Percentiles rank a stretch among this genome's conserved stretches.
These are phyloP conservation scores for Origma solitaria DNA, from an alignment of 2,113 vertebrate species.

Conservation along the genomic window DNA sequence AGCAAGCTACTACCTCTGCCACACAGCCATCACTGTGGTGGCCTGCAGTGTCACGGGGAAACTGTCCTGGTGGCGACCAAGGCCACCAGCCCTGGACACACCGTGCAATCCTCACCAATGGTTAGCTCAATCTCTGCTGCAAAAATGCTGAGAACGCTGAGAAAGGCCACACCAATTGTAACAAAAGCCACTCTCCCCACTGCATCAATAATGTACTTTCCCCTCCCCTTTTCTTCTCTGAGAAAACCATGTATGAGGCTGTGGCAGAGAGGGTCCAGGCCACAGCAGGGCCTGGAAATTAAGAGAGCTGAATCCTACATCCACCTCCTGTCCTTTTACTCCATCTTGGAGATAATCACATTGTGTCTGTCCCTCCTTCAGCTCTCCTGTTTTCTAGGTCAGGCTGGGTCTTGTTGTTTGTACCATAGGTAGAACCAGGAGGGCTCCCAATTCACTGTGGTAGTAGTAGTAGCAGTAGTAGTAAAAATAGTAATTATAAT, in stretches of 20 bases:
- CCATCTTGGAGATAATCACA: neutral
- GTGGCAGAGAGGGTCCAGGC: neutral
- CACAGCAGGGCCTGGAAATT: neutral
- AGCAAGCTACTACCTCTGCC: neutral
- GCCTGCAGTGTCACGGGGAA: accelerated
- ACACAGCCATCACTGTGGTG: accelerated
- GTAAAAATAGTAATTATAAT: constrained; percentile 55
- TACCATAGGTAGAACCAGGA: neutral
- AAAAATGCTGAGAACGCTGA: accelerated
- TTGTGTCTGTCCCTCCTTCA: neutral
- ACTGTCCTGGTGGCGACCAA: neutral
- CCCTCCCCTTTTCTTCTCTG: accelerated
- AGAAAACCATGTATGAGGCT: neutral
- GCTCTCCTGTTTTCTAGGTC: neutral
- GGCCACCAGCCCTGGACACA: neutral
- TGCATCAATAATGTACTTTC: neutral
- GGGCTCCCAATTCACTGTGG: neutral
- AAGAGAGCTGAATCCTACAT: neutral
- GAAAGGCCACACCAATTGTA: neutral
- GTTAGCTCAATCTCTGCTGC: neutral
- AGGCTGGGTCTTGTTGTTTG: neutral
- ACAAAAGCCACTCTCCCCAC: neutral
- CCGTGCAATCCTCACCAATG: accelerated
- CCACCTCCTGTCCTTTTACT: neutral
- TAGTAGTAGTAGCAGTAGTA: neutral